Evolutionary conservation across 30 jellyfish, hydroid and myxozoan genomes (phyloP).

Genomic region (Calvadosia cruxmelitensis): DNA sequence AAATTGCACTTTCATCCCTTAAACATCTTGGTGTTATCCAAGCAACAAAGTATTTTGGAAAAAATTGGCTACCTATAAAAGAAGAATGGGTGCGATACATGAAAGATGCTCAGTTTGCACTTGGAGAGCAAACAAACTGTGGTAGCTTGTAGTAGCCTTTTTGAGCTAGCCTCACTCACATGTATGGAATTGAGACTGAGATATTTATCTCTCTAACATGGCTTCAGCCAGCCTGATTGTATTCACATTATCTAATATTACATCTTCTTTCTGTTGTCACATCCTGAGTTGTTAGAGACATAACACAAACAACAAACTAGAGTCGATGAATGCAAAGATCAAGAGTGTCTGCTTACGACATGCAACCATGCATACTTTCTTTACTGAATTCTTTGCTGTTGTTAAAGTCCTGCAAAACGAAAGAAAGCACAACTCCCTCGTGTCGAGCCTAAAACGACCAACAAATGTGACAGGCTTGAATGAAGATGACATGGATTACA

Average conservation of each 20-base stretch:
- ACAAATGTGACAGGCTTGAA: constrained; percentile 9
- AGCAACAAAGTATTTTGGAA: constrained; percentile 9
- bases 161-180: no score
- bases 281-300: no score
- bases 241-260: no score
- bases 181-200: no score
- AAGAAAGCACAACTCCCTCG: constrained; percentile 22
- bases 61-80: constrained; percentile 28
- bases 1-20: not conserved
- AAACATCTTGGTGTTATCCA: not conserved
- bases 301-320: constrained; percentile 44
- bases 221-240: no score
- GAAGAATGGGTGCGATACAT: constrained; percentile 31
- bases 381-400: constrained; percentile 21
- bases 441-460: constrained; percentile 18
- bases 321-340: constrained; percentile 26
- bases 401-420: constrained; percentile 17
- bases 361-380: constrained; percentile 13
- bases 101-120: constrained; percentile 1
- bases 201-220: no score
- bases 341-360: constrained; percentile 13
- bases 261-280: no score
- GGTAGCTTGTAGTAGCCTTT: no score
- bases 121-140: constrained; percentile 40
- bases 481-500: constrained; percentile 6